Evolutionary conservation across 2,888 invertebrate genomes (phyloP).

Genomic region (Drosophila peninsularis): DNA sequence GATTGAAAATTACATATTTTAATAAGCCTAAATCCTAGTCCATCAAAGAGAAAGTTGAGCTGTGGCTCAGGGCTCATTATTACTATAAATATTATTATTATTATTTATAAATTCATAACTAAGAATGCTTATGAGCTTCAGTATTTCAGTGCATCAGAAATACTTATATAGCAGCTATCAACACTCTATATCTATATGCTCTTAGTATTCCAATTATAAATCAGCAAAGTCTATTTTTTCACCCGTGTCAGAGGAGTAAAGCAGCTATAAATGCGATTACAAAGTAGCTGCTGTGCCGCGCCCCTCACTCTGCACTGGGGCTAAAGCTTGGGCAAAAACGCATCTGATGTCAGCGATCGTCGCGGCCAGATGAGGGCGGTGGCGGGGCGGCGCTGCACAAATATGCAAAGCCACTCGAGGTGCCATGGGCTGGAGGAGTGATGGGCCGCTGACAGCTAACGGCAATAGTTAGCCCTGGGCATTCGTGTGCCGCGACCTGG

Average conservation of each 20-base stretch:
- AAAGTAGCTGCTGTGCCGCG: constrained; percentile 12
- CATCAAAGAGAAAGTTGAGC: too few relatives aligned
- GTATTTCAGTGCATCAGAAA: too few relatives aligned
- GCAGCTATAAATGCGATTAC: constrained; percentile 9
- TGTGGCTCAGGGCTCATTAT: too few relatives aligned
- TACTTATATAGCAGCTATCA: too few relatives aligned
- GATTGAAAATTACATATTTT: too few relatives aligned
- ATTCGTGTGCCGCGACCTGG: constrained; percentile 2
- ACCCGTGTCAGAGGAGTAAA: too few relatives aligned
- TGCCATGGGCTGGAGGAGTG: constrained; percentile 16
- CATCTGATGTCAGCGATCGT: constrained; percentile 21
- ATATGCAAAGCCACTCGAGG: constrained; percentile 55
- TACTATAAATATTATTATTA: too few relatives aligned
- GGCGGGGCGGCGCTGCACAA: constrained; percentile 5
- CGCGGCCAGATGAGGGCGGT: background rate
- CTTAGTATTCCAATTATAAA: background rate
- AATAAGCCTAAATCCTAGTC: too few relatives aligned
- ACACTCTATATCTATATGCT: too few relatives aligned
- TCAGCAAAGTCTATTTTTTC: background rate
- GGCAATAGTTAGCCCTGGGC: constrained; percentile 38
- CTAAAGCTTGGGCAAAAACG: constrained; percentile 18
- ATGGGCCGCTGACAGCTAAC: constrained; percentile 40
- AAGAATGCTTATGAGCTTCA: too few relatives aligned
- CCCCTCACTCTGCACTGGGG: background rate
- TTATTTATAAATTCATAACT: too few relatives aligned